Base-by-base conservation (phyloP, 2,888 invertebrate genomes). In the Hydraecia micacea region DNA sequence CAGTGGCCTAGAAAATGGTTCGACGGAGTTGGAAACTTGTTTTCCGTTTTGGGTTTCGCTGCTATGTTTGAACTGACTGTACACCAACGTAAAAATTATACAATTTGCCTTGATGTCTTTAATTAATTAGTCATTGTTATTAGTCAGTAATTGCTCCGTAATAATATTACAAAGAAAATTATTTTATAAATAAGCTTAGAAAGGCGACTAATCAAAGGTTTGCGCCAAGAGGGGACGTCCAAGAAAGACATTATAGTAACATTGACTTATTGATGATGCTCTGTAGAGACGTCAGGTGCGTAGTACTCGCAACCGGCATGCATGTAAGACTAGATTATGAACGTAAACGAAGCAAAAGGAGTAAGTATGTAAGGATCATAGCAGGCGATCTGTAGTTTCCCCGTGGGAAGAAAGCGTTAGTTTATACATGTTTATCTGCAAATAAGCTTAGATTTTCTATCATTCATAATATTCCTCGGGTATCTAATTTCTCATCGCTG, bases 1-100 rank as follows among this genome's bases (percentile, higher is more conserved):
- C 67, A 67, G 67, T 80, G 49, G 39, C 32, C 72, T 80, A 78
- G 73, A 78, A 83, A 86, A 83, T 73, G 55, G 52, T 80, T 68
- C 66, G 66, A 46, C 68, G 46, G 58, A 87, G 74, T 74, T 77
- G 18, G 63, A 8, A 82, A 87, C 75, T 80, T 69, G 74, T 65
- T 78, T 70, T 68, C 58, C 39, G 11, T 52, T 85, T 75, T 69
- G 15, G 60, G 49, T 13, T 49, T n/a, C 3, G 7, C 15, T 36
- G 36, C 60, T 46, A n/a, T 55, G 25, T 67, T 60, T 32, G 18
- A 32, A 18, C 15, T 42, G 52, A 72, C 49, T 63, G 25, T 73
- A 63, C 11, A 7, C 25, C 21, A 9, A 68, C 15, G 36, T 72
- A 39, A n/a, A 55, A 75, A 75, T 68, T 72, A 60, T 83, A 80